Percentiles rank a stretch among this genome's conserved stretches.
Evolutionary conservation across 1,140 invertebrate genomes (phyloP).

Genomic region (Drosophila santomea): DNA sequence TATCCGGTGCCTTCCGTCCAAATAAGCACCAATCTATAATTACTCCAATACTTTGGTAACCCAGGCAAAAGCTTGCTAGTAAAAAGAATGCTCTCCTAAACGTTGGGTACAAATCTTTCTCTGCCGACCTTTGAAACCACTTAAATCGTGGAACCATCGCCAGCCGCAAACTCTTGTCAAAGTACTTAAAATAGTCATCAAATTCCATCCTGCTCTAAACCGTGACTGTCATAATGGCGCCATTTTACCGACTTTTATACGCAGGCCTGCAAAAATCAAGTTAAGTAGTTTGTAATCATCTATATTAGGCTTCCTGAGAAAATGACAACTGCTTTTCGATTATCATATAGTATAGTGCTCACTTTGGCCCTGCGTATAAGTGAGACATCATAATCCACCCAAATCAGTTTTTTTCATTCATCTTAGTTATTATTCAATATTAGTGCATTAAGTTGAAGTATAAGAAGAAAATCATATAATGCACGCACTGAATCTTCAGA

Average conservation of each 20-base stretch:
- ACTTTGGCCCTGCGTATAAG: too few relatives aligned
- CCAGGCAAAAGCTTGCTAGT: background rate
- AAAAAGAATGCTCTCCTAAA: background rate
- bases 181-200: constrained; percentile 42
- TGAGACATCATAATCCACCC: too few relatives aligned
- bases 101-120: background rate
- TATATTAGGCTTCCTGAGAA: constrained; percentile 4
- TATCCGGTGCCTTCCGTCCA: background rate
- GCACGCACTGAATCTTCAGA: too few relatives aligned
- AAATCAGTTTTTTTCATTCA: too few relatives aligned
- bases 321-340: background rate
- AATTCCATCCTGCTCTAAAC: background rate
- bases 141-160: constrained; percentile 27
- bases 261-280: background rate
- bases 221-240: too few relatives aligned
- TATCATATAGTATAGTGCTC: background rate
- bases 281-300: background rate
- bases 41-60: constrained; percentile 62
- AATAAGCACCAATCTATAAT: constrained; percentile 37
- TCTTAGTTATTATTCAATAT: too few relatives aligned
- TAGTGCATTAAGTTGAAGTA: too few relatives aligned
- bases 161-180: constrained; percentile 29
- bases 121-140: constrained; percentile 13
- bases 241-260: constrained; percentile 23
- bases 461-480: too few relatives aligned